phyloP scores from a whole-genome alignment of 2,113 vertebrate genomes.

The Jacana jacana region DNA sequence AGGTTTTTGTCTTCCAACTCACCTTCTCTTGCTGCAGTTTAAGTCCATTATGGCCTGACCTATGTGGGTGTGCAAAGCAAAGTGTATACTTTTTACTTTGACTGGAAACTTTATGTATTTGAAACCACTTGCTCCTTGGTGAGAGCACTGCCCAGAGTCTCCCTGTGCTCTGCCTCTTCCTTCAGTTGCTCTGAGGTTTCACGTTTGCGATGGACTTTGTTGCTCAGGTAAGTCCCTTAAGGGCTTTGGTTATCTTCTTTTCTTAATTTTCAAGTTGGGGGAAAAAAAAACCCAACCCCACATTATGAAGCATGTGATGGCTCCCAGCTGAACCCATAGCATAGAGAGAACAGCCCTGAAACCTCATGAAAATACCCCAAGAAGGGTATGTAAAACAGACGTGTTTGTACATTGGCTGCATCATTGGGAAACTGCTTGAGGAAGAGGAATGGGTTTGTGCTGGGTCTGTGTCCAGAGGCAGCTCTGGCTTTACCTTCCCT shows the following conservation, averaged over 20 bases:
- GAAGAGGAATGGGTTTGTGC: not conserved
- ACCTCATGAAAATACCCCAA: fast-evolving
- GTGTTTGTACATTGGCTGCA: fast-evolving
- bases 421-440: fast-evolving
- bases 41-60: not conserved
- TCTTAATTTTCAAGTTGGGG: fast-evolving
- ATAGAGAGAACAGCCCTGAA: fast-evolving
- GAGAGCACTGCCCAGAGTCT: too few relatives aligned
- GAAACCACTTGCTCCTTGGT: too few relatives aligned
- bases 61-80: fast-evolving
- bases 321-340: not conserved
- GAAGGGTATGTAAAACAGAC: fast-evolving
- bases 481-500: not conserved
- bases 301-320: fast-evolving
- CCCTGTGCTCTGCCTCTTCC: fast-evolving
- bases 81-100: not conserved
- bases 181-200: fast-evolving
- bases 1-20: fast-evolving
- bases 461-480: fast-evolving
- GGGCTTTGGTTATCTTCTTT: fast-evolving
- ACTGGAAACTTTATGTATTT: not conserved
- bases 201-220: fast-evolving
- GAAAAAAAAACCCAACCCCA: too few relatives aligned
- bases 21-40: not conserved
- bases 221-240: not conserved